Base-by-base conservation (phyloP, 2,797 vertebrate genomes). In the Lagocephalus sceleratus region DNA sequence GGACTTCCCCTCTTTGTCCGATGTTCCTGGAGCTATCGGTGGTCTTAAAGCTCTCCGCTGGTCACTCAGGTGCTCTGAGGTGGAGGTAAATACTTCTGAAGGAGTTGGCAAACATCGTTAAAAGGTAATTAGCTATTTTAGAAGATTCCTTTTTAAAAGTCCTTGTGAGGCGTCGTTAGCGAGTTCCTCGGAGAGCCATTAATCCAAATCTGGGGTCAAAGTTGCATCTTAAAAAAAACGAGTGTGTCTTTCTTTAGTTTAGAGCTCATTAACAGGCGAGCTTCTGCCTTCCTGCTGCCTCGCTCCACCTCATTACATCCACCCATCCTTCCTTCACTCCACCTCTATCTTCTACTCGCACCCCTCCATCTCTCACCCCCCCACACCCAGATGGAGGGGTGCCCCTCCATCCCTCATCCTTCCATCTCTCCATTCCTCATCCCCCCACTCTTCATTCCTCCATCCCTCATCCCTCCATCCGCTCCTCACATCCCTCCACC, bases 251-350 rank as follows among this genome's bases (percentile, higher is more conserved):
- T 46, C 47, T 60, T 48, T 15, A 26, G 49, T 5, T n/a, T 35
- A 3, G 23, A 20, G 58, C 51, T 55, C 51, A 53, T 67, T 63
- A 67, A 14, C 35, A 15, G 57, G 58, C 49, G 56, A 22, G 40
- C 51, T 50, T 25, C 32, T 47, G 26, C 11, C 44, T 21, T 16
- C 65, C 60, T 47, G 57, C 66, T 65, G 67, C 2, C 59, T 21
- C 0, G 25, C 10, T n/a, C 1, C 54, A 53, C 49, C 67, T 73
- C 64, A 73, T 79, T 66, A 76, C 43, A 16, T 40, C 29, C 21
- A 1, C 51, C 46, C 43, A 16, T 57, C 45, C 50, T 32, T 50
- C 17, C n/a, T 32, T 25, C 46, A 39, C 54, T 41, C 47, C 21
- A 9, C 57, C 35, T 62, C 20, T 12, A 23, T 41, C 41, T 5